A percentile compares a stretch with the other conserved stretches of the same genome.
Conservation (phyloP, 2,797 vertebrate species). For the Poeciliopsis turneri region DNA sequence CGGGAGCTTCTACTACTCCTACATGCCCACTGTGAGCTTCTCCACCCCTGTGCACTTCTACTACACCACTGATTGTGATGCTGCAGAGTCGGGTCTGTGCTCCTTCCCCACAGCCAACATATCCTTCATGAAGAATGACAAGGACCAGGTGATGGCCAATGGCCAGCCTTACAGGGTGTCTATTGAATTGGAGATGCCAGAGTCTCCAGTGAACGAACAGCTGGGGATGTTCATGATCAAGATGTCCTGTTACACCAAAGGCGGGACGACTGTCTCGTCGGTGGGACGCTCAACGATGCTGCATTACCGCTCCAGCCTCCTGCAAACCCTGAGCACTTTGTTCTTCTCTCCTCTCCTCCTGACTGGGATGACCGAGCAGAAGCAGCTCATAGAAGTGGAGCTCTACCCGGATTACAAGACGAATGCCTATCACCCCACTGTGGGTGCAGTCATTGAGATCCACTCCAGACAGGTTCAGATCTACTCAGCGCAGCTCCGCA, state of each 20-base stretch:
- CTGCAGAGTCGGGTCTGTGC: constrained; percentile 78
- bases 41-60: constrained; percentile 87
- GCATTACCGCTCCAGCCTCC: constrained; percentile 87
- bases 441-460: constrained; percentile 87
- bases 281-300: constrained; percentile 89
- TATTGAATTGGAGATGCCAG: constrained; percentile 88
- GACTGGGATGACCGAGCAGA: constrained; percentile 87
- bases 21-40: constrained; percentile 92
- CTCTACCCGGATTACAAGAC: constrained; percentile 86
- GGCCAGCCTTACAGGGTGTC: constrained; percentile 89
- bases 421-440: constrained; percentile 85
- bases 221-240: constrained; percentile 93
- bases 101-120: constrained; percentile 91
- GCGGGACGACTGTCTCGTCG: constrained; percentile 79
- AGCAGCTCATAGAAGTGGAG: constrained; percentile 90
- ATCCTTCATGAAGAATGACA: constrained; percentile 87
- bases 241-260: constrained; percentile 85
- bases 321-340: constrained; percentile 85
- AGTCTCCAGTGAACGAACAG: constrained; percentile 88
- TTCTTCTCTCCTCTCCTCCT: constrained; percentile 86
- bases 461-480: constrained; percentile 87
- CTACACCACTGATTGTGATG: constrained; percentile 86
- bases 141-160: constrained; percentile 87
- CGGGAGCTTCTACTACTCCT: constrained; percentile 94
- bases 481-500: constrained; percentile 87